phyloP scores from a whole-genome alignment of 2,888 invertebrate genomes.

The Melanotus villosus region DNA sequence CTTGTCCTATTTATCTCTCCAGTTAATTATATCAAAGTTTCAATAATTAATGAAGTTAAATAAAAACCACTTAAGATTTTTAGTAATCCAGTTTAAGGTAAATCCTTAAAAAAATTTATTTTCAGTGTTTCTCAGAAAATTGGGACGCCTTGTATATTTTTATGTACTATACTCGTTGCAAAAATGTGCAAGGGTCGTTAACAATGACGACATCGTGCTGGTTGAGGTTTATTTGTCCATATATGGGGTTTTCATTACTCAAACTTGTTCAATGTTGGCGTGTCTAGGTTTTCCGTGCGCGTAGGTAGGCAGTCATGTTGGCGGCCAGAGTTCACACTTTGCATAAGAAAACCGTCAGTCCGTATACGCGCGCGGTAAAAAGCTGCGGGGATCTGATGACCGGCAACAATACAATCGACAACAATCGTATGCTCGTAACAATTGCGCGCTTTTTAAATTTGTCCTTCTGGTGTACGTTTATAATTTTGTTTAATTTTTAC shows the following conservation, averaged over 20 bases:
- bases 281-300: conserved; percentile 25
- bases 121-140: too few relatives aligned
- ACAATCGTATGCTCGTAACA: conserved; percentile 11
- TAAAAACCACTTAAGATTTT: too few relatives aligned
- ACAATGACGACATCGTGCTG: background rate
- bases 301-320: conserved; percentile 20
- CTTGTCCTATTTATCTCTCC: too few relatives aligned
- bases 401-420: conserved; percentile 8
- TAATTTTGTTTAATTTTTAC: too few relatives aligned
- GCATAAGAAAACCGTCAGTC: conserved; percentile 24
- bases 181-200: background rate
- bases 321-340: conserved; percentile 26
- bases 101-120: too few relatives aligned
- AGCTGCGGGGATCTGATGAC: background rate
- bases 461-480: background rate
- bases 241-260: background rate
- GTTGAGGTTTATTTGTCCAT: conserved; percentile 7
- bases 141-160: too few relatives aligned
- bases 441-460: background rate
- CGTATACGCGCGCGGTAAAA: conserved; percentile 13
- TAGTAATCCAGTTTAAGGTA: too few relatives aligned
- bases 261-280: conserved; percentile 9
- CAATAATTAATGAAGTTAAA: too few relatives aligned
- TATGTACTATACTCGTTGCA: background rate
- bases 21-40: too few relatives aligned